These are phyloP conservation scores for Xerus rutilus DNA, from an alignment of 2,797 vertebrate species.

Conservation along the genomic window DNA sequence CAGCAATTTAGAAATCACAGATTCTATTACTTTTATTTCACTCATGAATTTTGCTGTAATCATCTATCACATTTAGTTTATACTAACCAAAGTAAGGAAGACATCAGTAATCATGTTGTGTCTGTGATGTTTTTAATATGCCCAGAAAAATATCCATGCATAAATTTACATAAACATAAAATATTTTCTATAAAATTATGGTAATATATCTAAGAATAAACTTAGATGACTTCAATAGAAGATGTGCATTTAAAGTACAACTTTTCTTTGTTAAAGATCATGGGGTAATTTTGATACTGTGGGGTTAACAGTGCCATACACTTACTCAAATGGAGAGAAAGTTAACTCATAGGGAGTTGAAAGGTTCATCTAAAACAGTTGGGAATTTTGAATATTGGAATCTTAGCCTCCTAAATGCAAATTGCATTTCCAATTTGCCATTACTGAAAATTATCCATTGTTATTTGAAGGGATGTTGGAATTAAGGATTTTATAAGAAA, in stretches of 20 bases:
- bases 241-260: neutral
- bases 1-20: neutral
- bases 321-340: neutral
- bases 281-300: neutral
- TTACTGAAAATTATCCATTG: neutral
- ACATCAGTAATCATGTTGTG: neutral
- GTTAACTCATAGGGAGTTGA: neutral
- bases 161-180: neutral
- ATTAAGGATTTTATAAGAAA: neutral
- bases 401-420: neutral
- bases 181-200: neutral
- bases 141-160: neutral
- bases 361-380: neutral
- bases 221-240: neutral
- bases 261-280: neutral
- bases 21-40: neutral
- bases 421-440: neutral
- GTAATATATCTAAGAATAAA: neutral
- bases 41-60: neutral
- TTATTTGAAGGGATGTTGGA: neutral
- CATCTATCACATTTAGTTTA: neutral
- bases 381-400: neutral
- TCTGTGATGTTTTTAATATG: neutral
- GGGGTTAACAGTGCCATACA: neutral
- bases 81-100: neutral